These are phyloP conservation scores for Agelas oroides DNA, from an alignment of 37 sponge, comb jelly and placozoan species.

Conservation along the genomic window DNA sequence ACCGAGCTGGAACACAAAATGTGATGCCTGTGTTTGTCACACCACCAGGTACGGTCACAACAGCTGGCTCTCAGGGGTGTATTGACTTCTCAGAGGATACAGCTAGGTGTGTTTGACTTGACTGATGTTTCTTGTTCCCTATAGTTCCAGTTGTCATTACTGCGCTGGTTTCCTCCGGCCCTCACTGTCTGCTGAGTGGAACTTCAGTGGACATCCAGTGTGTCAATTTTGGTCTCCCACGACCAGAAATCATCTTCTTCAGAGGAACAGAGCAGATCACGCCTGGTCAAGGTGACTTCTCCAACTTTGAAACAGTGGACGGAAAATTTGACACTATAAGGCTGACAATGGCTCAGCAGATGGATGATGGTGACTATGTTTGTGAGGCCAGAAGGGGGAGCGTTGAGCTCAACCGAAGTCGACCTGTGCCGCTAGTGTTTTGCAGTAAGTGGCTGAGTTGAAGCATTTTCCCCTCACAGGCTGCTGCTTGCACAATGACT, in stretches of 20 bases:
- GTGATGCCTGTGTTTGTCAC: not conserved
- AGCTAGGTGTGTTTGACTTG: no score
- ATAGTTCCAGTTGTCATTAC: no score
- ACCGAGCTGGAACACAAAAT: not conserved
- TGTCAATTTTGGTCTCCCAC: slow-evolving; percentile 38
- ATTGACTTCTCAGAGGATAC: no score
- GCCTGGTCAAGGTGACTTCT: not conserved
- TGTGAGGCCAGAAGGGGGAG: not conserved
- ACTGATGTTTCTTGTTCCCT: no score
- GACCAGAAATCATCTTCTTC: slow-evolving; percentile 15
- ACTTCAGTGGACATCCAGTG: slow-evolving; percentile 31
- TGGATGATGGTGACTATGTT: not conserved
- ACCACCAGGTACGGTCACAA: slow-evolving; percentile 16
- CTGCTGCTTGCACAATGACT: not conserved
- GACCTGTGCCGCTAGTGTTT: not conserved
- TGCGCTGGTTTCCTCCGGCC: not conserved
- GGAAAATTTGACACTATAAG: no score
- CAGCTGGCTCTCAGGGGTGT: no score
- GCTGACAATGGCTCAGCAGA: no score
- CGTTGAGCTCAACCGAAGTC: no score
- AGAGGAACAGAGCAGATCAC: not conserved
- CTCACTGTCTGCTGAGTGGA: slow-evolving; percentile 19
- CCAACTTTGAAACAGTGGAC: slow-evolving; percentile 1
- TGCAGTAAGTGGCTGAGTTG: slow-evolving; percentile 14
- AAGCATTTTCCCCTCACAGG: no score